These are phyloP conservation scores for Carduelis carduelis DNA, from an alignment of 2,797 vertebrate species.

Conservation along the genomic window DNA sequence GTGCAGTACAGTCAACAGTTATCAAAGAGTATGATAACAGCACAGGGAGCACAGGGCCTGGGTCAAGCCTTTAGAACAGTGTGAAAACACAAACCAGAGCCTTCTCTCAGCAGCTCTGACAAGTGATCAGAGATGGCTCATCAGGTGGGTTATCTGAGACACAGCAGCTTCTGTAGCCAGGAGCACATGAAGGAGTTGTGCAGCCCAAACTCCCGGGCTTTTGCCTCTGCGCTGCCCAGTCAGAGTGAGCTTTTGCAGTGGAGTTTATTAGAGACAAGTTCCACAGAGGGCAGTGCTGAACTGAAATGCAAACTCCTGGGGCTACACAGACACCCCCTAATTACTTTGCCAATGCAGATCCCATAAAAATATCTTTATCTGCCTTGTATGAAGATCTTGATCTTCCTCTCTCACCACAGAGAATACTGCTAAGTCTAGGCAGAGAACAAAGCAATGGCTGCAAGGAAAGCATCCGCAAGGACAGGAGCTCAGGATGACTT, in stretches of 20 bases:
- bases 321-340: neutral
- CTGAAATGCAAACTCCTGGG: neutral
- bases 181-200: neutral
- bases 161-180: neutral
- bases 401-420: neutral
- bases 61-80: neutral
- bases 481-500: neutral
- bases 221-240: neutral
- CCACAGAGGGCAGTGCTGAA: neutral
- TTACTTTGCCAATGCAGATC: neutral
- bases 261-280: neutral
- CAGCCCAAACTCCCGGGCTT: neutral
- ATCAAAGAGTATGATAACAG: neutral
- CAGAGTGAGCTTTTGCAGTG: neutral
- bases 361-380: neutral
- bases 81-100: neutral
- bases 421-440: neutral
- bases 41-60: neutral
- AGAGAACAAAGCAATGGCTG: neutral
- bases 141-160: neutral
- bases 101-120: neutral
- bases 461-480: neutral
- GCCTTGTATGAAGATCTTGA: neutral
- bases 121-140: neutral
- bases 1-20: neutral